Evolutionary conservation across 2,888 invertebrate genomes (phyloP), one percentile per base, ranked within the genome.

Genomic region (Agrochola lota): DNA sequence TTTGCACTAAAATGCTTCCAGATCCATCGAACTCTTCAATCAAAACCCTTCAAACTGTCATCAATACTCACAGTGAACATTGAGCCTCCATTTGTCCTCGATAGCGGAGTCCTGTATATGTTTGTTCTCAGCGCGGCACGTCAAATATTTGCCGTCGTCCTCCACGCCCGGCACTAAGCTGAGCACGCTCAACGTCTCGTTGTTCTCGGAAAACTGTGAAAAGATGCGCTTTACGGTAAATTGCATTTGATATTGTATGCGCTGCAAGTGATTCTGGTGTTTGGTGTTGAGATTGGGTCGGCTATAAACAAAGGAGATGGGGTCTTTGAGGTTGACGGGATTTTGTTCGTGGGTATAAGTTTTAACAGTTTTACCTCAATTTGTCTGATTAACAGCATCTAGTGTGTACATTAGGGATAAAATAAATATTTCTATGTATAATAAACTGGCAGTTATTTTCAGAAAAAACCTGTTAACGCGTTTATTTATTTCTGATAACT

Each of bases 141-240:
- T 98, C 95, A 99, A 97, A 97, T 98, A 98, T 97, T 98, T 98
- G 90, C 98, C 98, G 94, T 99, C 98, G 95, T 99, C 99, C 91
- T 98, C 98, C 90, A 98, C 98, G 89, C 97, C 97, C 78, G 99
- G 99, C 88, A 98, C 98, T 94, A 98, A 98, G 89, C 98, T 98
- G 90, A 99, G 97, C 91, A 98, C 98, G 96, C 98, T 99, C 90
- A 98, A 97, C 80, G 98, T 98, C 93, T 98, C 98, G 97, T 98
- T 98, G 97, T 98, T 98, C 94, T 98, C 98, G 69, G 98, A 97
- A 95, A 98, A 98, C 98, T 98, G 97, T 78, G 95, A 91, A 89
- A 86, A 87, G 83, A 89, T 87, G 86, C 75, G 82, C 78, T 85
- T 84, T 81, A 83, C 74, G 83, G 85, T 77, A 87, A 85, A 87